Evolutionary conservation across 1,140 invertebrate species (phyloP), one percentile per base, ranked within the genome.

Genomic region (Triops longicaudatus): DNA sequence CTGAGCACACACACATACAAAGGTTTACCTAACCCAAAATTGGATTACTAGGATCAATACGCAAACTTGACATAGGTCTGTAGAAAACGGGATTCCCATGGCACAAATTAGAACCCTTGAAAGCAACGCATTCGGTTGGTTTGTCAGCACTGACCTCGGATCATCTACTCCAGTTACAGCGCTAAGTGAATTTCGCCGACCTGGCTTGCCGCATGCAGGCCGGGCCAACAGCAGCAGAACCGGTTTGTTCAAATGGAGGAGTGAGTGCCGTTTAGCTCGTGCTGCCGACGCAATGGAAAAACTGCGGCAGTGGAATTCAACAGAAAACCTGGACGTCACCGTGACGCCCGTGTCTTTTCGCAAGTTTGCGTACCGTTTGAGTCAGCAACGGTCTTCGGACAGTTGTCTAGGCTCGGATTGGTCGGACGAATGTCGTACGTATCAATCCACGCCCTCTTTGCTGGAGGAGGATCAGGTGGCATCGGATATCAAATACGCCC

Each of bases 71-170:
- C 50, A 22, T 63, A 63, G 50, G 50, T 63, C 50, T 63, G n/a
- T n/a, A 22, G 50, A 63, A 63, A 63, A 63, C 22, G 5, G 50
- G 50, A 22, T n/a, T 22, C 10, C 14, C n/a, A 63, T 63, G 50
- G 10, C 14, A 17, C 10, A 63, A 63, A 63, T 63, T 11, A 63
- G 22, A 17, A 14, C 50, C n/a, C 14, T 14, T 5, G 50, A 63
- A 63, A 63, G 50, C 14, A 63, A 63, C 50, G 50, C 50, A 63
- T 63, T 63, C 50, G 50, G 50, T n/a, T 63, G 50, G 50, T 63
- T 63, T 63, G 17, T 63, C 6, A 63, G 22, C 22, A 63, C 17
- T 63, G 50, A 63, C 50, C 50, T 1, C 17, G 17, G 50, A 14
- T 63, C 50, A 63, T 14, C n/a, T n/a, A n/a, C n/a, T 10, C 17